Percentiles rank a stretch among this genome's conserved stretches.
Evolutionary conservation across 2,113 vertebrate species (phyloP).

Genomic region (Carassius gibelio): DNA sequence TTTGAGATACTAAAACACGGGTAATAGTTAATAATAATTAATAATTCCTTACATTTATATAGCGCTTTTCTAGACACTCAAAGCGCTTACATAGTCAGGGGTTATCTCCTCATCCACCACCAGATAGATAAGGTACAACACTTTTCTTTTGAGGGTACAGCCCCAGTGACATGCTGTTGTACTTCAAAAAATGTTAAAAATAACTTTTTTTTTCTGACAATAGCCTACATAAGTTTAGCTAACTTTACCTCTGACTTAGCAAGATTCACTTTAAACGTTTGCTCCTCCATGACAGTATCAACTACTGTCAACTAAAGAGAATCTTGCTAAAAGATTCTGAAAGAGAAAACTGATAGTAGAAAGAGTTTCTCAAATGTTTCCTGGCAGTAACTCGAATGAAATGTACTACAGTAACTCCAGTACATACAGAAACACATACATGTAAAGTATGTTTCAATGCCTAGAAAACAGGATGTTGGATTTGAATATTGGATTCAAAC

Average conservation of each 20-base stretch:
- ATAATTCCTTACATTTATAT: no score
- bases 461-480: not conserved
- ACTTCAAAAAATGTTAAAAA: not conserved
- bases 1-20: not conserved
- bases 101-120: no score
- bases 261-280: not conserved
- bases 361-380: not conserved
- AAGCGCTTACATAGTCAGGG: no score
- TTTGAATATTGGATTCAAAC: not conserved
- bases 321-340: not conserved
- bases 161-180: not conserved
- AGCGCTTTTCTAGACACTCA: no score
- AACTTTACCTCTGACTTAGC: not conserved
- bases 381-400: not conserved
- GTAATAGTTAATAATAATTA: no score
- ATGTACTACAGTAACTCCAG: not conserved
- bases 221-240: not conserved
- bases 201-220: not conserved
- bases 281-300: no score
- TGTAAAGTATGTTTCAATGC: not conserved
- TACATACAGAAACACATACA: no score
- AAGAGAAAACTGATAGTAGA: not conserved
- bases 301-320: no score
- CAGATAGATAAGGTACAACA: not conserved
- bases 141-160: not conserved